phyloP scores from a whole-genome alignment of 2,888 invertebrate species.

The Scaptodrosophila latifasciaeformis region DNA sequence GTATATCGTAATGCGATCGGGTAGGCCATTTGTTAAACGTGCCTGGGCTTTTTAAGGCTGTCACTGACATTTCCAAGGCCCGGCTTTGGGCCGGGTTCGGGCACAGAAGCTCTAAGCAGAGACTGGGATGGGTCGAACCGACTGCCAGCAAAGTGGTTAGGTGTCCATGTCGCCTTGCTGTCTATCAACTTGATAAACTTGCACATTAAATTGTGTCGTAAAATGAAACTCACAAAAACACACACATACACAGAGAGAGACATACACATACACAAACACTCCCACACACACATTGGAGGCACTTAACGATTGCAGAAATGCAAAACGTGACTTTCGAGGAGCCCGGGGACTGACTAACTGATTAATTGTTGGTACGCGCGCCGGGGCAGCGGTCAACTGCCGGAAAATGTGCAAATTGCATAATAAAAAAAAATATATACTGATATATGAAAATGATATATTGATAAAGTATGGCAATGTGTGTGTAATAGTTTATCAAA shows the following conservation, averaged over 20 bases:
- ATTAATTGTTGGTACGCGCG: conserved; percentile 53
- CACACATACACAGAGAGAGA: conserved; percentile 13
- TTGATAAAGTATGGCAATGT: no score
- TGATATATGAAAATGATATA: conserved; percentile 17
- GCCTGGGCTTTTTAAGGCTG: background rate
- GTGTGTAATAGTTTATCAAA: no score
- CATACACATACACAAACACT: conserved; percentile 11
- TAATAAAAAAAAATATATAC: conserved; percentile 9
- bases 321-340: conserved; percentile 55
- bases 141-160: conserved; percentile 6
- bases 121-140: no score
- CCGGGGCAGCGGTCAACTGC: conserved; percentile 2
- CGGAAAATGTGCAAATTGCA: no score
- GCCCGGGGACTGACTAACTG: conserved; percentile 43
- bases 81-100: background rate
- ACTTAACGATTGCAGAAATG: conserved; percentile 46
- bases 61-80: background rate
- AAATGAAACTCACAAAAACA: conserved; percentile 1
- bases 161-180: conserved; percentile 35
- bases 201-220: conserved; percentile 43
- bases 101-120: no score
- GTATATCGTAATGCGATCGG: no score
- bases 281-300: conserved; percentile 2
- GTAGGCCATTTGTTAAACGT: no score
- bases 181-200: conserved; percentile 64